phyloP scores from a whole-genome alignment of 2,113 vertebrate species.

The Garra rufa region DNA sequence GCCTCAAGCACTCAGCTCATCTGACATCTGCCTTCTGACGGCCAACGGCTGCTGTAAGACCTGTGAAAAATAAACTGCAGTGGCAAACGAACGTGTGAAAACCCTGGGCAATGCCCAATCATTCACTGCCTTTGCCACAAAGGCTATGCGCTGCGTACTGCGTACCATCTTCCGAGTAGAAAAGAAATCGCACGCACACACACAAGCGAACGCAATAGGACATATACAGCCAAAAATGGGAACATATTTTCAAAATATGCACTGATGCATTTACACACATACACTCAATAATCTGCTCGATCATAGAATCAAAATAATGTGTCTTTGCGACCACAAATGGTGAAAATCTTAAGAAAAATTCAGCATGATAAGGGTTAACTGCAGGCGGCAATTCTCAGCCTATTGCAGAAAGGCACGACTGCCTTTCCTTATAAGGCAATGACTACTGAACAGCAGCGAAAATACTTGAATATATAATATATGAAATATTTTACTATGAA shows the following conservation, averaged over 20 bases:
- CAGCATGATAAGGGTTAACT: constrained; percentile 75
- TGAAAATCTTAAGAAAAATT: constrained; percentile 69
- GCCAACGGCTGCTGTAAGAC: constrained; percentile 63
- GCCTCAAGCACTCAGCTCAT: constrained; percentile 58
- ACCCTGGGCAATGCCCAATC: constrained; percentile 17
- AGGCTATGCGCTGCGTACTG: not conserved
- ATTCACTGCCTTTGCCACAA: constrained; percentile 4
- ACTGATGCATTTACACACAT: not conserved
- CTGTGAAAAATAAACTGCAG: constrained; percentile 41
- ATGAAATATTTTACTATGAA: not conserved
- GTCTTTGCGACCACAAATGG: not conserved
- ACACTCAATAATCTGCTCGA: not conserved
- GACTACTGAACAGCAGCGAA: constrained; percentile 59
- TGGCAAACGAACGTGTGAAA: constrained; percentile 29
- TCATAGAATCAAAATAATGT: not conserved
- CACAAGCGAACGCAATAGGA: not conserved
- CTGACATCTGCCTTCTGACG: constrained; percentile 56
- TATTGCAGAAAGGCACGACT: constrained; percentile 74
- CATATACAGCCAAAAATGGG: not conserved
- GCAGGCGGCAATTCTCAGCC: constrained; percentile 72
- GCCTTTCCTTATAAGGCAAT: constrained; percentile 77
- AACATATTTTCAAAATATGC: not conserved
- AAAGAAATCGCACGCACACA: not conserved
- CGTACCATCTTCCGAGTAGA: not conserved
- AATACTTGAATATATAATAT: constrained; percentile 11